phyloP scores from a whole-genome alignment of 2,113 vertebrate genomes.

The Pterocles burchelli region DNA sequence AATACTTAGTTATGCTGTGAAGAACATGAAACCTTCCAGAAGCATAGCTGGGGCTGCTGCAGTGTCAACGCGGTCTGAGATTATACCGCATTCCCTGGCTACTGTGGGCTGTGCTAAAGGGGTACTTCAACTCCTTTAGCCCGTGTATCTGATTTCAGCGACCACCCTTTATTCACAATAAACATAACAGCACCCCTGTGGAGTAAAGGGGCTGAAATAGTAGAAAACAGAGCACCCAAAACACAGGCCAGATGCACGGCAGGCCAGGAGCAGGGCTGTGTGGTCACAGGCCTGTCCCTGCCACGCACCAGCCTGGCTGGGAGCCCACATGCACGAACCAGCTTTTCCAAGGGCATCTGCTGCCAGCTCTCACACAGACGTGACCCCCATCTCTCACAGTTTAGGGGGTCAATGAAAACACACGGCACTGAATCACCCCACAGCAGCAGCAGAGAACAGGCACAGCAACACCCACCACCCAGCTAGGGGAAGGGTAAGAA shows the following conservation, averaged over 20 bases:
- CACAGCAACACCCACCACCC: background rate
- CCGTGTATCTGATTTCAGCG: background rate
- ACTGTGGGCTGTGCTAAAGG: background rate
- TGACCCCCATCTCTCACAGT: background rate
- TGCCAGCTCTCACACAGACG: background rate
- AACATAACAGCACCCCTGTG: background rate
- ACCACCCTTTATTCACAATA: background rate
- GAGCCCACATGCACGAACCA: background rate
- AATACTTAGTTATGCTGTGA: background rate
- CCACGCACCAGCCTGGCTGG: background rate
- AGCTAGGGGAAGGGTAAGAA: background rate
- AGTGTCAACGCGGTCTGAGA: accelerated
- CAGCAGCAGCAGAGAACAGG: background rate
- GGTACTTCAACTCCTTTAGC: background rate
- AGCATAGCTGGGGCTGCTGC: background rate
- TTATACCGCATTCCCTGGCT: background rate
- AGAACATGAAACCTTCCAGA: background rate
- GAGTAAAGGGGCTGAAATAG: background rate
- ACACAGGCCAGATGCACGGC: background rate
- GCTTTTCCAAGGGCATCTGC: background rate
- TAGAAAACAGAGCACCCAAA: background rate
- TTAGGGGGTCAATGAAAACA: accelerated
- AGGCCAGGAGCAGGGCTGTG: background rate
- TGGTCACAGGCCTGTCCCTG: background rate
- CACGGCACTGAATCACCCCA: background rate